Base-by-base conservation (phyloP, 2,797 vertebrate genomes). In the Cyclura pinguis region DNA sequence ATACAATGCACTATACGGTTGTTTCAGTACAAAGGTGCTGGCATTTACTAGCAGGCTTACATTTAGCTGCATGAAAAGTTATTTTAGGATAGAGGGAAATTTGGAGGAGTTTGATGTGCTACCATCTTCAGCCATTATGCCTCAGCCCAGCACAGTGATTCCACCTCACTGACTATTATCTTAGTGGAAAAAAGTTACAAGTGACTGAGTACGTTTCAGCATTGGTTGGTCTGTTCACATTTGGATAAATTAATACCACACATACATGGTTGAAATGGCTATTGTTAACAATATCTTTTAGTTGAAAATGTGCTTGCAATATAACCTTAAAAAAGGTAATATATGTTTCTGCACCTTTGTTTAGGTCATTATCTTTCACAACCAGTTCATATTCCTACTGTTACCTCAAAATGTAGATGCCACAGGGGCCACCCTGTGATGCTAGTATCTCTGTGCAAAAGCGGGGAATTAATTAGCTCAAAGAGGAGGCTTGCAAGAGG, bases 171-270 rank as follows among this genome's bases (percentile, higher is more conserved):
- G 20, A 52, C 18, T 18, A 59, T 42, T 42, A 76, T 18, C 64
- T 89, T 77, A 50, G 14, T 42, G 13, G 73, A 52, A 24, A 89
- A 77, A 20, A 84, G 24, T 64, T 84, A 64, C 22, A 89, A 77
- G 59, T 77, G n/a, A 42, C 29, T n/a, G 16, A 85, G n/a, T 55
- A 52, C 38, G 24, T 85, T 29, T 85, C 35, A 69, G 35, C 35
- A 69, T 69, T 85, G 47, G 47, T 59, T 35, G 72, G 1, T 55
- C 47, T 57, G 18, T 84, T 80, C 9, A 80, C 13, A 80, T 35
- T 22, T 84, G 20, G 50, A 76, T 62, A 84, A 89, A 64, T 62
- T 35, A 32, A n/a, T 59, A 35, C 10, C 24, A 50, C 6, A 81
- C 9, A 50, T 47, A 78, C 22, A 32, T 12, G 18, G 6, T 14